These are phyloP conservation scores for Gymnoscelis rufifasciata DNA, from an alignment of 2,888 invertebrate genomes.

Conservation along the genomic window DNA sequence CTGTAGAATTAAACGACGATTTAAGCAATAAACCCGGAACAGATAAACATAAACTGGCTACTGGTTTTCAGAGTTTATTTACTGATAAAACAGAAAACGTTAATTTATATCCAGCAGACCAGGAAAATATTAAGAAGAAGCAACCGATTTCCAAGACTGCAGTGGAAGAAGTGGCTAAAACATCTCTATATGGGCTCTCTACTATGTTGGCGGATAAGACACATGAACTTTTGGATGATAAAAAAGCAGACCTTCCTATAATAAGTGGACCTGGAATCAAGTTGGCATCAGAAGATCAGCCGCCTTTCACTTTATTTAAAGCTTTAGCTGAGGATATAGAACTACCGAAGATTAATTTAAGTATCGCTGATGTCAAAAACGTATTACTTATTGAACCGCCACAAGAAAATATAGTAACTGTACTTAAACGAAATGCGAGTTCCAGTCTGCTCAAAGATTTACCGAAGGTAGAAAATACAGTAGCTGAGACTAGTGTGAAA, in stretches of 20 bases:
- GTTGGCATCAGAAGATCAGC: conserved; percentile 25
- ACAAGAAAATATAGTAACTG: conserved; percentile 20
- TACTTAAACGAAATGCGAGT: conserved; percentile 24
- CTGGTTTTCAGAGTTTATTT: neutral
- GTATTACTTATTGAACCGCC: conserved; percentile 29
- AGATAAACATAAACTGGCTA: no score
- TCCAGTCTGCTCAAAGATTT: conserved; percentile 19
- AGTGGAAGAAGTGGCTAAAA: conserved; percentile 38
- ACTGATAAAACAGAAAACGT: conserved; percentile 5
- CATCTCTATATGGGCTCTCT: conserved; percentile 45
- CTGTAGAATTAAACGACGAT: neutral
- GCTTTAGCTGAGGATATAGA: conserved; percentile 23
- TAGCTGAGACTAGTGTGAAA: conserved; percentile 5
- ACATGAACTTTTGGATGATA: conserved; percentile 29
- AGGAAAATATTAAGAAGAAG: conserved; percentile 31
- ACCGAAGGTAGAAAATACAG: conserved; percentile 13
- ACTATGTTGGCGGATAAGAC: conserved; percentile 39
- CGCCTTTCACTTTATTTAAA: conserved; percentile 38
- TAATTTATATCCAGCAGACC: conserved; percentile 5
- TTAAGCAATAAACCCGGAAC: conserved; percentile 1
- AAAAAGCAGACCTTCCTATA: conserved; percentile 20
- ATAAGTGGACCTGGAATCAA: neutral
- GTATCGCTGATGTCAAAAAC: conserved; percentile 27
- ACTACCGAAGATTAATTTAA: conserved; percentile 9
- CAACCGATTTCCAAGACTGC: conserved; percentile 32